Base-by-base conservation (phyloP, 2,113 vertebrate species). In the Alouatta palliata region DNA sequence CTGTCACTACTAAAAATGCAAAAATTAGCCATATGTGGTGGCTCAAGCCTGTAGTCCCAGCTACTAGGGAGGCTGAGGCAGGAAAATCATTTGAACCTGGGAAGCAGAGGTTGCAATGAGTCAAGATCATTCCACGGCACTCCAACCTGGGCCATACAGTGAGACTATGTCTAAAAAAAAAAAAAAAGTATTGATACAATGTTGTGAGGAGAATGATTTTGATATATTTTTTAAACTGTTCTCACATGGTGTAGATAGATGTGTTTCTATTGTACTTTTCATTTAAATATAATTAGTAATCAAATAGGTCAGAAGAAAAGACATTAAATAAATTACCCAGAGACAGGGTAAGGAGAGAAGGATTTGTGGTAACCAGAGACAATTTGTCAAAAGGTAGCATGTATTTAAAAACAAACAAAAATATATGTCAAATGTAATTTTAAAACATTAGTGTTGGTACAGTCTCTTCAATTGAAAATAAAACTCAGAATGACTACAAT, bases 401-500 rank as follows among this genome's bases (percentile, higher is more conserved):
- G 5, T 52, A 61, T 94, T 96, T 87, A 75, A 94, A 83, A 83
- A 10, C 27, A 94, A 91, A 87, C 64, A 76, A 87, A 76, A 87
- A 77, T 13, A 86, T 71, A 81, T 66, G 64, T 64, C 20, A 94
- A 94, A 66, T 61, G 54, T 56, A 89, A 73, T 86, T 86, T 86
- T 85, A 23, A 90, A 56, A 66, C 30, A 8, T 86, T 90, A 52
- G 25, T 23, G n/a, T 71, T 90, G 43, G 5, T 45, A 70, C 13
- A 52, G 35, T 70, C 40, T 90, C 75, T 75, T 71, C 35, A 79
- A 20, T 8, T 80, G 54, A 82, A 82, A 87, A 91, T 45, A 91
- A 88, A 88, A 94, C 45, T 76, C 17, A 23, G 23, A 75, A 54
- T 35, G 2, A 52, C 61, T 12, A 47, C 17, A 49, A 43, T 66